These are phyloP conservation scores for Lepetodrilus schrolli DNA, from an alignment of 2,888 invertebrate genomes.

Conservation along the genomic window DNA sequence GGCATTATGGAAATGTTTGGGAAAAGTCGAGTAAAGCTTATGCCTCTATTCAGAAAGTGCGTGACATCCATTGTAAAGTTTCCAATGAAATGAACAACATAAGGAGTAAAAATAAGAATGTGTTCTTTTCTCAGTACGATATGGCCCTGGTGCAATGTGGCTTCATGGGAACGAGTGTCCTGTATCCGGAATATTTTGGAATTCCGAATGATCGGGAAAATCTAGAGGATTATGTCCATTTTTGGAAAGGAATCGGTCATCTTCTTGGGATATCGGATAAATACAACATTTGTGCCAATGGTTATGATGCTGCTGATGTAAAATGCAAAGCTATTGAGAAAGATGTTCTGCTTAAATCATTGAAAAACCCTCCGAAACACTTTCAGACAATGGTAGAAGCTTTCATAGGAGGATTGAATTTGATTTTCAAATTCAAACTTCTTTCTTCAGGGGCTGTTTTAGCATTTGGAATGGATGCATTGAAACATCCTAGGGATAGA, in stretches of 20 bases:
- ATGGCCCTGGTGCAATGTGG: constrained; percentile 91
- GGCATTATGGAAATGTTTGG: constrained; percentile 85
- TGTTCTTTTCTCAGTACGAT: constrained; percentile 85
- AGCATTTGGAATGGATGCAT: constrained; percentile 38
- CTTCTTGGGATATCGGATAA: constrained; percentile 87
- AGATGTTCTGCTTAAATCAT: constrained; percentile 51
- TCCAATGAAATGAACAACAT: constrained; percentile 71
- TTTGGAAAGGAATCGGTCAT: constrained; percentile 89
- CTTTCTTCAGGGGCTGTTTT: constrained; percentile 50
- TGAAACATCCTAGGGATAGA: constrained; percentile 15
- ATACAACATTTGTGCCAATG: constrained; percentile 64
- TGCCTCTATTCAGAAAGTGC: constrained; percentile 76
- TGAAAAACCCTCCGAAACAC: constrained; percentile 56
- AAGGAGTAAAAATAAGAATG: not conserved
- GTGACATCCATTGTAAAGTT: constrained; percentile 78
- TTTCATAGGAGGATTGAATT: constrained; percentile 56
- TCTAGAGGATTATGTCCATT: constrained; percentile 85
- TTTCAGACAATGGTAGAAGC: constrained; percentile 64
- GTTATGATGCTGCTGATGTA: constrained; percentile 47
- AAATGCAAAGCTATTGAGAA: constrained; percentile 64
- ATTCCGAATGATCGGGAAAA: constrained; percentile 81
- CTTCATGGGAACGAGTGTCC: constrained; percentile 85
- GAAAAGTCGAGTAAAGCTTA: constrained; percentile 77
- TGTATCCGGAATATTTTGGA: constrained; percentile 81
- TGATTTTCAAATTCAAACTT: constrained; percentile 28